phyloP scores from a whole-genome alignment of 2,797 vertebrate genomes.

The Trachops cirrhosus region DNA sequence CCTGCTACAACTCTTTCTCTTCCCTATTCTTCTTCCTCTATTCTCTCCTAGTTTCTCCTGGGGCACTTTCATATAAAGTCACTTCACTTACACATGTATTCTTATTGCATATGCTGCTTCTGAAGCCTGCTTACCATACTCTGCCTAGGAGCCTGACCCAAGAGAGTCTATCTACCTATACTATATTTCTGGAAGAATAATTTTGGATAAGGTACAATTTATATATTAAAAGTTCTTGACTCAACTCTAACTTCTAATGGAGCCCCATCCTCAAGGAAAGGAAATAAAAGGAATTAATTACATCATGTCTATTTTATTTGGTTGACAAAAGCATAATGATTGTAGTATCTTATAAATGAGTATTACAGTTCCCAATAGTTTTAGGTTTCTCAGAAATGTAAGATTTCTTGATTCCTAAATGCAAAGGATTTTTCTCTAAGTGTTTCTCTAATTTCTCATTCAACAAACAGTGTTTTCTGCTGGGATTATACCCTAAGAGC shows the following conservation, averaged over 20 bases:
- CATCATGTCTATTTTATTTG: not conserved
- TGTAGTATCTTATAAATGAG: not conserved
- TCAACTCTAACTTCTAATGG: conserved; percentile 7
- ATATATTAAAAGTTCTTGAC: not conserved
- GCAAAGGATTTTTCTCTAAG: not conserved
- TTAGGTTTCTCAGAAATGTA: not conserved
- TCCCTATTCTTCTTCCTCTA: not conserved
- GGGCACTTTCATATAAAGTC: not conserved
- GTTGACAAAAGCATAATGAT: not conserved
- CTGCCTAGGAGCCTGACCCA: not conserved
- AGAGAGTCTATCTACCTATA: not conserved
- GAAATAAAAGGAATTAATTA: not conserved
- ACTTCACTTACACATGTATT: not conserved
- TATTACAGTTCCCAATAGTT: not conserved
- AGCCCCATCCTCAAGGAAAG: not conserved
- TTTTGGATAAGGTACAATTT: not conserved
- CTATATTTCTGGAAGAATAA: not conserved
- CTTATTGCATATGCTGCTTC: not conserved
- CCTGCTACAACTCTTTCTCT: not conserved
- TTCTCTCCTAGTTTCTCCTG: not conserved
- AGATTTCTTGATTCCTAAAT: not conserved
- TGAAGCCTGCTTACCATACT: not conserved
- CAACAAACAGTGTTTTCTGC: not conserved
- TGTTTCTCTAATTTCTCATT: not conserved
- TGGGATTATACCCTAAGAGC: no score